Evolutionary conservation across 2,888 invertebrate genomes (phyloP).

Genomic region (Eupithecia exiguata): DNA sequence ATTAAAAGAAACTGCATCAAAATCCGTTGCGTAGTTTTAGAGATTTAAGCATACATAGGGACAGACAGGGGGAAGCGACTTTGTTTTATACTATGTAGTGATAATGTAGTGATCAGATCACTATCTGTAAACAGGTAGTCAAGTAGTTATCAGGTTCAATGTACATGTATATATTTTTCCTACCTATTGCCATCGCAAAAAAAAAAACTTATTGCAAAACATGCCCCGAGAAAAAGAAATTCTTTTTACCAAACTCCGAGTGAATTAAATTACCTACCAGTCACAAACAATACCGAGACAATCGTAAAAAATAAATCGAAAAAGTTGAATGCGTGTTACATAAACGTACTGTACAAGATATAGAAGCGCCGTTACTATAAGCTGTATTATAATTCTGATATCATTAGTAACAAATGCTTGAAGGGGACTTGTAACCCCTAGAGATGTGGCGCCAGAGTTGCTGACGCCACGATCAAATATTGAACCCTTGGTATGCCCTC

Average conservation of each 20-base stretch:
- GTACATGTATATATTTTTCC: background rate
- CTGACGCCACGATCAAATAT: slow-evolving; percentile 53
- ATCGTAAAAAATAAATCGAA: slow-evolving; percentile 25
- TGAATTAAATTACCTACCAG: slow-evolving; percentile 19
- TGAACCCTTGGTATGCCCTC: slow-evolving; percentile 48
- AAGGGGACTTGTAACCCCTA: slow-evolving; percentile 46
- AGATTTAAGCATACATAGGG: no score
- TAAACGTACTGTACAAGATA: slow-evolving; percentile 13
- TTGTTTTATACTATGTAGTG: no score
- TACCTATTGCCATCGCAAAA: background rate
- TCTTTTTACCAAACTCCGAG: slow-evolving; percentile 1
- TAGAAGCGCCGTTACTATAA: slow-evolving; percentile 27
- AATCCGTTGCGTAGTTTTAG: no score
- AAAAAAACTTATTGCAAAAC: slow-evolving; percentile 17
- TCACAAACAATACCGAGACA: slow-evolving; percentile 22
- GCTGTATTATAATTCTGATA: slow-evolving; percentile 25
- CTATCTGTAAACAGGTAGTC: no score
- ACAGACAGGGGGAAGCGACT: no score
- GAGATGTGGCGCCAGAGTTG: slow-evolving; percentile 50
- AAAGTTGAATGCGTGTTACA: slow-evolving; percentile 16
- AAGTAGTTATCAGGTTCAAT: background rate
- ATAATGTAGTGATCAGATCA: no score
- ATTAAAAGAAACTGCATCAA: no score
- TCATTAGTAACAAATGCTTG: slow-evolving; percentile 33
- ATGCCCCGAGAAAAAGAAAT: background rate